These are phyloP conservation scores for Matsumyia berberina DNA, from an alignment of 2,888 invertebrate species.

Conservation along the genomic window DNA sequence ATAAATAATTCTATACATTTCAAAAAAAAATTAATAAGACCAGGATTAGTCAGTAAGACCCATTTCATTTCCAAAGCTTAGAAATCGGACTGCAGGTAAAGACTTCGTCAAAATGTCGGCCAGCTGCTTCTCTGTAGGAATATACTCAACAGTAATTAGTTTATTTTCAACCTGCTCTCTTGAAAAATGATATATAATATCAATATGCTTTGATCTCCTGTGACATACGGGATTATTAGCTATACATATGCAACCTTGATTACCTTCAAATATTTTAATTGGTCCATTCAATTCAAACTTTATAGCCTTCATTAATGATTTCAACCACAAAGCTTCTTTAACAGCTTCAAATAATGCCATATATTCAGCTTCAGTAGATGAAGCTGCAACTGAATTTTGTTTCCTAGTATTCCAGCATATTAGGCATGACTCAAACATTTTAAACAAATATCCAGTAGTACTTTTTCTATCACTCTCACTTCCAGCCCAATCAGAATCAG, in stretches of 20 bases:
- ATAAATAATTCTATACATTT: too few relatives aligned
- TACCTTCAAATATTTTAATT: conserved; percentile 48
- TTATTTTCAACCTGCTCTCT: conserved; percentile 58
- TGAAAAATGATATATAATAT: conserved; percentile 57
- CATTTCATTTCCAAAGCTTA: conserved; percentile 25
- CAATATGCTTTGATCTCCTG: conserved; percentile 30
- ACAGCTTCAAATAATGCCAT: too few relatives aligned
- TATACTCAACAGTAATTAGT: conserved; percentile 4
- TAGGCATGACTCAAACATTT: too few relatives aligned
- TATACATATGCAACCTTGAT: conserved; percentile 58
- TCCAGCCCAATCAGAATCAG: too few relatives aligned
- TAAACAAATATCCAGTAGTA: too few relatives aligned
- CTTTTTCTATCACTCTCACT: too few relatives aligned
- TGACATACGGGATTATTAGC: conserved; percentile 63
- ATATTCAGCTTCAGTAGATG: too few relatives aligned
- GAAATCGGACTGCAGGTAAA: conserved; percentile 56
- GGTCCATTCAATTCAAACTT: conserved; percentile 9
- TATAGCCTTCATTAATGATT: conserved; percentile 30
- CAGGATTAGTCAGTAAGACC: too few relatives aligned
- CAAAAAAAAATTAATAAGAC: too few relatives aligned
- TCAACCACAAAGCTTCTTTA: not conserved
- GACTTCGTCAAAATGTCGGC: conserved; percentile 61
- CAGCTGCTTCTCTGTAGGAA: conserved; percentile 67
- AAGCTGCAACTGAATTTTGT: too few relatives aligned
- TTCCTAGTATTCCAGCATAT: too few relatives aligned